Base-by-base conservation (phyloP, 2,888 invertebrate species). In the Tridacna crocea region DNA sequence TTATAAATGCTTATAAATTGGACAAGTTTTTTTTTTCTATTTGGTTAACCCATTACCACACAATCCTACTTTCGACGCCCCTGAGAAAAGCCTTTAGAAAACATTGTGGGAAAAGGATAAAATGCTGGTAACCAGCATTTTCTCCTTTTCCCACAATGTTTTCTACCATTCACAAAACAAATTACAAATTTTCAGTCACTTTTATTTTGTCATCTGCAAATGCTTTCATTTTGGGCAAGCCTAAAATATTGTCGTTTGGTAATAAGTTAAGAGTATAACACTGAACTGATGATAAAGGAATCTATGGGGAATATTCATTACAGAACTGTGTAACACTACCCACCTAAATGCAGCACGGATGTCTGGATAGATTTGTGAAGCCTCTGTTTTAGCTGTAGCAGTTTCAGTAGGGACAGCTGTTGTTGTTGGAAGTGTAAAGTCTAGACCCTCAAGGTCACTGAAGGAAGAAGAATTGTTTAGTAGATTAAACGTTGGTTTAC, bases 301-400 rank as follows among this genome's bases (percentile, higher is more conserved):
- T n/a, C n/a, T n/a, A n/a, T n/a, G n/a, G n/a, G n/a, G n/a, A n/a
- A 36, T 36, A 4, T 36, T 8, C 36, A 4, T 36, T 4, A 36
- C 8, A 36, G 8, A 36, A 36, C 36, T 36, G 36, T 36, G 46
- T 88, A 36, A 36, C 8, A 8, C 36, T 36, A 36, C 36, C 36
- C 36, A 90, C 80, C 86, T 88, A 77, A 92, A 92, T 24, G 90
- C 91, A 81, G 82, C 84, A 36, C 91, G 90, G n/a, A 91, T 91
- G 74, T 92, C 92, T 26, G 92, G 92, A 75, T 92, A 92, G 4
- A 88, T 68, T 36, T 80, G 61, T n/a, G 84, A 74, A 6, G 66
- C 74, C n/a, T 60, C 68, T 22, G 77, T 77, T n/a, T 81, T 75
- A 6, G 15, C 24, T 15, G 83, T 27, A 46, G 83, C 47, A 60